Evolutionary conservation across 2,113 vertebrate species (phyloP).

Genomic region (Rhagologus leucostigma): DNA sequence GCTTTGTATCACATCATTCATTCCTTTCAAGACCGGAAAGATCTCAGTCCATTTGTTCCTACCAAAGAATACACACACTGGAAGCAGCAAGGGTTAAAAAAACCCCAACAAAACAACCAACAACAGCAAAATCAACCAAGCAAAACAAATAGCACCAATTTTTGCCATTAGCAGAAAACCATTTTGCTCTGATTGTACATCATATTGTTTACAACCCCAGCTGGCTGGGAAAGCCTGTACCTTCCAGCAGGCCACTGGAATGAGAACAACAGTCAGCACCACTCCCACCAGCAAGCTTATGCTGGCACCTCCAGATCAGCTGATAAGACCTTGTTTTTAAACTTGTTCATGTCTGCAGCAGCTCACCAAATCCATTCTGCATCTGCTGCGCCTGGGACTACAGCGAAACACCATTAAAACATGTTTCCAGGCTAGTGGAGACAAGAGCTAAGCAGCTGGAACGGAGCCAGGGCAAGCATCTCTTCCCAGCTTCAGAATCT

Average conservation of each 20-base stretch:
- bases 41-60: not conserved
- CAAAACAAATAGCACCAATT: fast-evolving
- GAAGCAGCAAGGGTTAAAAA: not conserved
- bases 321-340: conserved; percentile 26
- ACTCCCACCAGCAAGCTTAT: not conserved
- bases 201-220: not conserved
- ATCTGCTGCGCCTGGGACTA: not conserved
- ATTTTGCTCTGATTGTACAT: not conserved
- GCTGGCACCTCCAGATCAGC: not conserved
- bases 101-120: not conserved
- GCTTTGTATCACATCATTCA: not conserved
- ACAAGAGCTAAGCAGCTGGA: conserved; percentile 43
- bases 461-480: not conserved
- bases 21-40: not conserved
- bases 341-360: not conserved
- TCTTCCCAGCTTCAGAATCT: conserved; percentile 27
- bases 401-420: not conserved
- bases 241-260: not conserved
- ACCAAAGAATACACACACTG: not conserved
- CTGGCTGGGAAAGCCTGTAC: not conserved
- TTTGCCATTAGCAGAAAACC: not conserved
- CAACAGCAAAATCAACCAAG: not conserved
- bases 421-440: conserved; percentile 21
- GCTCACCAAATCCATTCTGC: conserved; percentile 19
- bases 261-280: not conserved